Percentiles rank a stretch among this genome's conserved stretches.
Evolutionary conservation across 2,797 vertebrate genomes (phyloP).

Genomic region (Hylomyscus alleni): DNA sequence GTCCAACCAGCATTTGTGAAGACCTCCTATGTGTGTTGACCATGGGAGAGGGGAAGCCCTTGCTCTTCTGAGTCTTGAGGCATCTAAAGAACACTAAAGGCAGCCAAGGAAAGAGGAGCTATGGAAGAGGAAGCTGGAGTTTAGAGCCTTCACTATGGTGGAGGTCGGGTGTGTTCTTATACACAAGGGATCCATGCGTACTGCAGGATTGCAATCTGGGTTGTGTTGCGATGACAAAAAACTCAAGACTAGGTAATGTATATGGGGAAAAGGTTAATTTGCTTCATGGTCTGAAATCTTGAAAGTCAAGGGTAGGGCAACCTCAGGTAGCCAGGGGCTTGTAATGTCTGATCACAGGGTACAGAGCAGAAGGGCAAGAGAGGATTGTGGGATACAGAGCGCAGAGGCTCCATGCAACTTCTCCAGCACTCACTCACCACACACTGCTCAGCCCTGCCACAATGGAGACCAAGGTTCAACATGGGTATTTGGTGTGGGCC

Average conservation of each 20-base stretch:
- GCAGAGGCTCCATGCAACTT: too few species aligned
- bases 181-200: not conserved
- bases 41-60: too few species aligned
- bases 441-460: too few species aligned
- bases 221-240: not conserved
- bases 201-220: too few species aligned
- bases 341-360: not conserved
- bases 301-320: not conserved
- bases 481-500: too few species aligned
- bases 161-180: not conserved
- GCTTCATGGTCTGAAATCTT: not conserved
- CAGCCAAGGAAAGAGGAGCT: not conserved
- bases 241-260: not conserved
- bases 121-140: not conserved
- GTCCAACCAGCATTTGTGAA: not conserved
- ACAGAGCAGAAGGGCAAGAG: too few species aligned
- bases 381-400: not conserved
- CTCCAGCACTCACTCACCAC: too few species aligned
- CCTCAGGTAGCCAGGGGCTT: too few species aligned
- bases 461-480: too few species aligned
- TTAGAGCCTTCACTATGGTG: too few species aligned
- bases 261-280: not conserved
- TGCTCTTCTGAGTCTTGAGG: not conserved
- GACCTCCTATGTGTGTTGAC: too few species aligned
- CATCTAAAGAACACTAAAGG: not conserved